These are phyloP conservation scores for Harpalus rufipes DNA, from an alignment of 2,888 invertebrate species.

Conservation along the genomic window DNA sequence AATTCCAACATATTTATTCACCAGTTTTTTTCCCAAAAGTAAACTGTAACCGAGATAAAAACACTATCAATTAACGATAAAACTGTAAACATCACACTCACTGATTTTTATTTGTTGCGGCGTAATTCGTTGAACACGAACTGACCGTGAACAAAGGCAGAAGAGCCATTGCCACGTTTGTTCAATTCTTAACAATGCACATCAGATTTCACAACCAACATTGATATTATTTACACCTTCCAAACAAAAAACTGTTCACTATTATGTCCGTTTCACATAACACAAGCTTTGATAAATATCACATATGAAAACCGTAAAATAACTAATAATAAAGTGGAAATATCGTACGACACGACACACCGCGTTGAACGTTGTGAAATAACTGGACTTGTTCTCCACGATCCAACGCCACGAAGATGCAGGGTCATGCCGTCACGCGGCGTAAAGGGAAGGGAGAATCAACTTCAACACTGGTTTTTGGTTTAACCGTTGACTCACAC, in stretches of 20 bases:
- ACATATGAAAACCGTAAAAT: slow-evolving; percentile 15
- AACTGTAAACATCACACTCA: slow-evolving; percentile 57
- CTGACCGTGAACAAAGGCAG: slow-evolving; percentile 67
- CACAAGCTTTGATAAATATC: slow-evolving; percentile 34
- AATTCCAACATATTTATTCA: slow-evolving; percentile 13
- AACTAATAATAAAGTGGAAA: not conserved
- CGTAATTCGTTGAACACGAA: slow-evolving; percentile 64
- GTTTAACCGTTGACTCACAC: slow-evolving; percentile 67
- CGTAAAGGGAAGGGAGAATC: slow-evolving; percentile 24
- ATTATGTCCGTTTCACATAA: slow-evolving; percentile 1
- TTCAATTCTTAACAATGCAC: slow-evolving; percentile 50
- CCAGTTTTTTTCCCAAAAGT: slow-evolving; percentile 28
- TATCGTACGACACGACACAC: slow-evolving; percentile 23
- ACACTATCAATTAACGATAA: slow-evolving; percentile 28
- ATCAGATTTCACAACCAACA: slow-evolving; percentile 44
- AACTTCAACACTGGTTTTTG: slow-evolving; percentile 59
- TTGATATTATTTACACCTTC: not conserved
- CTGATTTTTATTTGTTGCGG: slow-evolving; percentile 51
- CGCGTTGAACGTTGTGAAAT: slow-evolving; percentile 47
- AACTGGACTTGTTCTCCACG: slow-evolving; percentile 60
- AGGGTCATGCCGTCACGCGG: slow-evolving; percentile 40
- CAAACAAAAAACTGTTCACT: slow-evolving; percentile 40
- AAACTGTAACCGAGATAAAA: slow-evolving; percentile 39
- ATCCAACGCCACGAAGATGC: slow-evolving; percentile 52
- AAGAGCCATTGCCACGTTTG: slow-evolving; percentile 62